Evolutionary conservation across 2,113 vertebrate species (phyloP).

Genomic region (Columba livia): DNA sequence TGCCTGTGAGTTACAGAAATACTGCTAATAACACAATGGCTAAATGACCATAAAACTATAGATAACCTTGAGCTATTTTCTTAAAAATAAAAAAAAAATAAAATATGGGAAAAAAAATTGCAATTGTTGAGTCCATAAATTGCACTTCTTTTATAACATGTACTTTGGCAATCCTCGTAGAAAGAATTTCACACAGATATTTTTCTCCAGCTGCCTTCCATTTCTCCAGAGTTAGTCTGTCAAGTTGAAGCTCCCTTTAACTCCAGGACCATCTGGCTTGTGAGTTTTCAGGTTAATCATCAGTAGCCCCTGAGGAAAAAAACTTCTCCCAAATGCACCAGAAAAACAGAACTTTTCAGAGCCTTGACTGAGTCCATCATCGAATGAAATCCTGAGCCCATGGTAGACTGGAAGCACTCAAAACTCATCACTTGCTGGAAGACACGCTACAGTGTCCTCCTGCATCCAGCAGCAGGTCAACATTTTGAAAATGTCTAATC

Average conservation of each 20-base stretch:
- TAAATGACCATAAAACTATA: not conserved
- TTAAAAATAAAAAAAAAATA: not conserved
- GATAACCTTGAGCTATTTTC: not conserved
- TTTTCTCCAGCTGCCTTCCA: not conserved
- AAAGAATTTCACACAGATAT: not conserved
- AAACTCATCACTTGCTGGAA: not conserved
- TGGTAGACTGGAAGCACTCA: not conserved
- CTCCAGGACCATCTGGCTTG: not conserved
- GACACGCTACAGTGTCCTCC: not conserved
- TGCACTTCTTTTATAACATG: not conserved
- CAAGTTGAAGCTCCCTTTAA: not conserved
- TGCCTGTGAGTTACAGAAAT: not conserved
- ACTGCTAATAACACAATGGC: not conserved
- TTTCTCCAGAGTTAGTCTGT: not conserved
- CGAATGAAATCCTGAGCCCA: not conserved
- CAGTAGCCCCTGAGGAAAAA: not conserved
- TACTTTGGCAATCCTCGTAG: not conserved
- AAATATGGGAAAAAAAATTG: not conserved
- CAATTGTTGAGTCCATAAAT: not conserved
- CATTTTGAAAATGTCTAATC: not conserved
- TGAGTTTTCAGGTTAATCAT: not conserved
- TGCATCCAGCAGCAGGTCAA: not conserved
- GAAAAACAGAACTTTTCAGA: not conserved
- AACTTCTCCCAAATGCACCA: not conserved
- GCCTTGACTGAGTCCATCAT: not conserved